phyloP scores from a whole-genome alignment of 2,113 vertebrate species.

The Danionella cerebrum region DNA sequence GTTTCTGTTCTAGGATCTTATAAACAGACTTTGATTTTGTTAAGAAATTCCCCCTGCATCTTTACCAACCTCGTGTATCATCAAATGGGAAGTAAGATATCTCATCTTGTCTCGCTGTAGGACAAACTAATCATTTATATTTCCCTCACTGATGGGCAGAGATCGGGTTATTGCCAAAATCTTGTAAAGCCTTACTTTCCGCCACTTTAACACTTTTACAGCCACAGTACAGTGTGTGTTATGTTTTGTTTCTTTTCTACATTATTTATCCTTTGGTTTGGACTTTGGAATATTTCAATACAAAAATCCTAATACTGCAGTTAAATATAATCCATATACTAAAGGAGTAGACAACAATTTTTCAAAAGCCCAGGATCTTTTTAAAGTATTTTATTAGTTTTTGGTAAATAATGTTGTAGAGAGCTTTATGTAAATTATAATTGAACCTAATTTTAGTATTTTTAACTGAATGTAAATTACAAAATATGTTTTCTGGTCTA shows the following conservation, averaged over 20 bases:
- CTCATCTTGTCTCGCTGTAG: conserved; percentile 4
- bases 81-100: conserved; percentile 1
- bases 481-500: no score
- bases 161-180: conserved; percentile 3
- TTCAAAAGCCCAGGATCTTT: no score
- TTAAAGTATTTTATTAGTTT: no score
- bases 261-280: not conserved
- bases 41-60: not conserved
- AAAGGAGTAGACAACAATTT: no score
- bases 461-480: no score
- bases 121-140: not conserved
- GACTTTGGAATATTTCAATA: no score
- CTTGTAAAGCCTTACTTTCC: not conserved
- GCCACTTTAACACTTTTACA: not conserved
- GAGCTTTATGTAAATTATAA: no score
- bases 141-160: conserved; percentile 2
- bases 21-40: not conserved
- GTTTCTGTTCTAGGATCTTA: conserved; percentile 3
- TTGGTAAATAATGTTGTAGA: no score
- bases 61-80: not conserved
- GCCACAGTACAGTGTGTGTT: not conserved
- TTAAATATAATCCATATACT: no score
- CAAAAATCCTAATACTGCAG: no score
- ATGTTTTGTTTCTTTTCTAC: not conserved
- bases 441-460: no score